Evolutionary conservation across 1,140 invertebrate species (phyloP).

Genomic region (Colletes gigas): DNA sequence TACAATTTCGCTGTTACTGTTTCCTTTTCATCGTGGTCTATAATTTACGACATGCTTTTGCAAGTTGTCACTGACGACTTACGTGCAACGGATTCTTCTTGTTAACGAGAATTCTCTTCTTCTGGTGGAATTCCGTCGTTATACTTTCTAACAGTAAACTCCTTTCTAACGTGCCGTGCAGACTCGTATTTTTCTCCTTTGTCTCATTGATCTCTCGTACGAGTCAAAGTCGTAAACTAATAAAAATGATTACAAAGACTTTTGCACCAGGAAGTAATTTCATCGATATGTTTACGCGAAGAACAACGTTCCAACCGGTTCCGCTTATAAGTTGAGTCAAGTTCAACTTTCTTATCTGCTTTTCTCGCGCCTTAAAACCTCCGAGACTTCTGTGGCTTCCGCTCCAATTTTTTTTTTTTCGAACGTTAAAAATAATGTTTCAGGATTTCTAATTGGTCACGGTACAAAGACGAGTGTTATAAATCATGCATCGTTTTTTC

Average conservation of each 20-base stretch:
- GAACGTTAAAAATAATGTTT: too few relatives aligned
- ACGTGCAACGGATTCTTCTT: neutral
- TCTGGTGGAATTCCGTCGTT: conserved; percentile 20
- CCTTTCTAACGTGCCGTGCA: conserved; percentile 10
- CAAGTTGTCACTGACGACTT: neutral
- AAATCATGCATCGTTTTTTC: too few relatives aligned
- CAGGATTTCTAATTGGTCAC: too few relatives aligned
- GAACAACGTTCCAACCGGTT: too few relatives aligned
- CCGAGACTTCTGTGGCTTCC: neutral
- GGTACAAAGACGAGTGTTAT: too few relatives aligned
- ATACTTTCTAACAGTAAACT: conserved; percentile 59
- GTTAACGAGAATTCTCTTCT: neutral
- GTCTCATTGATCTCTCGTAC: neutral
- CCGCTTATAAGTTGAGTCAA: neutral
- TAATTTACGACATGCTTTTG: conserved; percentile 23
- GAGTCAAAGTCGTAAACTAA: neutral
- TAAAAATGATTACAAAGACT: too few relatives aligned
- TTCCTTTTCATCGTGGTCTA: conserved; percentile 14
- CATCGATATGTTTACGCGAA: too few relatives aligned
- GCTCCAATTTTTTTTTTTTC: neutral
- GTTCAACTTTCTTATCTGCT: conserved; percentile 11
- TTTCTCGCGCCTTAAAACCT: neutral
- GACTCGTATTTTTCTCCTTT: neutral
- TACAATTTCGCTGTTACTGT: conserved; percentile 1
- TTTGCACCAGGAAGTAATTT: too few relatives aligned